Percentiles rank a stretch among this genome's conserved stretches.
Conservation (phyloP, 2,888 invertebrate species). For the Halictus ligatus region DNA sequence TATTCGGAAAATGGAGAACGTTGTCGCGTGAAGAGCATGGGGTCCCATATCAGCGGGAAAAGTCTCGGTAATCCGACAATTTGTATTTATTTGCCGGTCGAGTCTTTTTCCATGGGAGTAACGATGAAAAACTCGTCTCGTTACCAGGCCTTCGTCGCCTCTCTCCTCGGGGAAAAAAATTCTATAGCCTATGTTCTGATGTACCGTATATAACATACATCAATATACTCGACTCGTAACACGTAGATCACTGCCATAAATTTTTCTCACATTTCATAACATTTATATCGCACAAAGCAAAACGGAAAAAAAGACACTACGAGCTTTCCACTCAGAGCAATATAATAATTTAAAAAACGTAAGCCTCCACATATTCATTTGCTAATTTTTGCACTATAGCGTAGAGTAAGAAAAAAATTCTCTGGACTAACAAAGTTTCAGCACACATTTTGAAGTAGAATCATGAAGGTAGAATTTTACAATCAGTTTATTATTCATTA, state of each 20-base stretch:
- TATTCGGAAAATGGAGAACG: constrained; percentile 78
- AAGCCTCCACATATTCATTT: too few relatives aligned
- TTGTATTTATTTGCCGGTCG: constrained; percentile 83
- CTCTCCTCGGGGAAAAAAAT: constrained; percentile 67
- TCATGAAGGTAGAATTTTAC: background rate
- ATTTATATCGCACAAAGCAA: background rate
- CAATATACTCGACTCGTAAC: constrained; percentile 6
- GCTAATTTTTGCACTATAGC: too few relatives aligned
- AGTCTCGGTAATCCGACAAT: constrained; percentile 83
- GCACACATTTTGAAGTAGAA: too few relatives aligned
- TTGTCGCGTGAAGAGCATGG: constrained; percentile 71
- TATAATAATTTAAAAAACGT: too few relatives aligned
- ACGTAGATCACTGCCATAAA: background rate
- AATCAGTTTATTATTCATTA: background rate
- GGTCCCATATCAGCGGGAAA: constrained; percentile 73
- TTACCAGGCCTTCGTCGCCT: constrained; percentile 64
- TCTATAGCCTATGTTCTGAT: constrained; percentile 71
- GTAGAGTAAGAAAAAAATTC: too few relatives aligned
- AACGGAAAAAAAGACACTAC: too few relatives aligned
- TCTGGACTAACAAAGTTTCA: too few relatives aligned
- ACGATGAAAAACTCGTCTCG: constrained; percentile 83
- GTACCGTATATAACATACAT: constrained; percentile 39
- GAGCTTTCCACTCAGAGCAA: too few relatives aligned
- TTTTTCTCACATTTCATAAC: background rate
- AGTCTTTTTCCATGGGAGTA: constrained; percentile 75